Conservation (phyloP, 2,113 vertebrate genomes). For the Pelmatolapia mariae region DNA sequence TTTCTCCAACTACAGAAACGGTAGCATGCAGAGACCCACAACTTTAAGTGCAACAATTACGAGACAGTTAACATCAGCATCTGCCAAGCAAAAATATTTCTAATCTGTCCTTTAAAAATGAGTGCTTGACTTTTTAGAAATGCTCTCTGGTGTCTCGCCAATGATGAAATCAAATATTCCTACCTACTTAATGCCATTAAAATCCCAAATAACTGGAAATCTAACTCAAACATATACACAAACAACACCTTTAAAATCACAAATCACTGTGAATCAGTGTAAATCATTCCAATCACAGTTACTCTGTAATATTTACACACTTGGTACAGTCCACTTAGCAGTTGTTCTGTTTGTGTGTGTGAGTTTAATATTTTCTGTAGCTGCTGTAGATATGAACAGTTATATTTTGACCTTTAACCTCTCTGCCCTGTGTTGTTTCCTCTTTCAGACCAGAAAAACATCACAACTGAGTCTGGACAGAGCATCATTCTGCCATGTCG, state of each 20-base stretch:
- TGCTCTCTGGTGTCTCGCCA: rapidly evolving
- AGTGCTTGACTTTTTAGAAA: background rate
- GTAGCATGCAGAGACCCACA: background rate
- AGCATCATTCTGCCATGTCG: rapidly evolving
- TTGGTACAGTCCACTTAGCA: rapidly evolving
- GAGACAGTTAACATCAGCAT: rapidly evolving
- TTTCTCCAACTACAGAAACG: background rate
- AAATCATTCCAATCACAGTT: background rate
- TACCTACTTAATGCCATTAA: background rate
- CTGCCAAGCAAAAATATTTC: background rate
- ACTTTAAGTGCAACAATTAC: rapidly evolving
- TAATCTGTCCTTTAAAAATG: background rate
- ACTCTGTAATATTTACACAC: background rate
- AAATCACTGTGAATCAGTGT: background rate
- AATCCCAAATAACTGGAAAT: background rate
- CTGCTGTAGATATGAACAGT: background rate
- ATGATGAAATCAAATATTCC: background rate
- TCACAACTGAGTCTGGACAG: rapidly evolving
- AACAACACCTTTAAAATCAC: background rate
- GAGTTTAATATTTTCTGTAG: background rate
- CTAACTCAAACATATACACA: background rate
- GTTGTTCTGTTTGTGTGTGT: background rate
- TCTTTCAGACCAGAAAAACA: background rate
- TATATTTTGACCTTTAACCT: background rate
- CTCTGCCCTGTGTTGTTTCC: rapidly evolving